Evolutionary conservation across 2,797 vertebrate genomes (phyloP).

Genomic region (Heterohyrax brucei): DNA sequence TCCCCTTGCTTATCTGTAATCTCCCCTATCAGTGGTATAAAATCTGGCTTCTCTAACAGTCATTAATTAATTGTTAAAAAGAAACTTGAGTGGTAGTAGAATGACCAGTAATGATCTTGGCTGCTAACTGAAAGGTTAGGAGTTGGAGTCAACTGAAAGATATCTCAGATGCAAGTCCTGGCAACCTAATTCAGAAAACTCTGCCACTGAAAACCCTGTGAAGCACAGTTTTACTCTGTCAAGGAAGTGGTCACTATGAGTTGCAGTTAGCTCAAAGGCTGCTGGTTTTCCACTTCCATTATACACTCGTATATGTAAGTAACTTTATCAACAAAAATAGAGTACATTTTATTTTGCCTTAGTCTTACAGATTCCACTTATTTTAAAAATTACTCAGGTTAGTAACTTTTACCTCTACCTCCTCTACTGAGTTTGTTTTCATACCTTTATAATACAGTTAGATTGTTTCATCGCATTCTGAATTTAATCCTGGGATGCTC

Average conservation of each 20-base stretch:
- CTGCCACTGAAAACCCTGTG: no score
- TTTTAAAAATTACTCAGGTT: slow-evolving; percentile 33
- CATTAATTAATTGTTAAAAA: slow-evolving; percentile 9
- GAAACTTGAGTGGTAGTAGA: no score
- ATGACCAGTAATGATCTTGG: no score
- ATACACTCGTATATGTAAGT: neutral
- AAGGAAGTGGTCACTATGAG: no score
- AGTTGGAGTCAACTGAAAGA: no score
- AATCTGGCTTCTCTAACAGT: neutral
- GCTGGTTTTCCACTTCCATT: no score
- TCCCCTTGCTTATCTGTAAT: slow-evolving; percentile 8
- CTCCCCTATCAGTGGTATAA: neutral
- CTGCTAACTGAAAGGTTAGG: no score
- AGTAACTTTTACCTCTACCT: neutral
- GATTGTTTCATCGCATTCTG: slow-evolving; percentile 17
- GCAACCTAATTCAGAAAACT: no score
- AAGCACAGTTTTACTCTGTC: no score
- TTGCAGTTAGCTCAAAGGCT: no score
- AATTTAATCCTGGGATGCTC: neutral
- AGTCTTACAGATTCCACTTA: neutral
- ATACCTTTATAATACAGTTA: neutral
- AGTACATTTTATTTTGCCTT: neutral
- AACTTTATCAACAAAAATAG: neutral
- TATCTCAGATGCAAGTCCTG: no score
- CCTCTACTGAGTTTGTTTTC: slow-evolving; percentile 19